phyloP scores from a whole-genome alignment of 1,140 invertebrate species.

The Anastrepha obliqua region DNA sequence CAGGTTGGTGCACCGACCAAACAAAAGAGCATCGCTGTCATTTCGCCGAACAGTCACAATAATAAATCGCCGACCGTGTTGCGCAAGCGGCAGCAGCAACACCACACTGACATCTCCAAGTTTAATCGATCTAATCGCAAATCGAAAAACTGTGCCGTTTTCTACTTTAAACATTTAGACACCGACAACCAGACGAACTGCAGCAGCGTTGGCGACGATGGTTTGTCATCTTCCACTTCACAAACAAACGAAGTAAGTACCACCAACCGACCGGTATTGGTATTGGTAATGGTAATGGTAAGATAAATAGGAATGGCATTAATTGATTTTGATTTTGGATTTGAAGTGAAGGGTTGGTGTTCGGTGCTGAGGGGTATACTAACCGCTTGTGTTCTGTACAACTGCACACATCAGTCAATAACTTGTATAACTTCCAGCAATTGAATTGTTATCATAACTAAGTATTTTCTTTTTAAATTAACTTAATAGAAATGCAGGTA shows the following conservation, averaged over 20 bases:
- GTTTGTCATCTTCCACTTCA: conserved; percentile 57
- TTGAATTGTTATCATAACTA: too few relatives aligned
- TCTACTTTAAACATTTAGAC: conserved; percentile 89
- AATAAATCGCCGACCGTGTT: conserved; percentile 63
- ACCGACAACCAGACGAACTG: conserved; percentile 83
- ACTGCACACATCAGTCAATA: neutral
- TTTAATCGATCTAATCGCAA: conserved; percentile 83
- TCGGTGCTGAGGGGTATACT: conserved; percentile 16
- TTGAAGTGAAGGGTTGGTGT: neutral
- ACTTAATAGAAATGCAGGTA: too few relatives aligned
- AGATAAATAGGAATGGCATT: neutral
- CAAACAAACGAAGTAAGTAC: conserved; percentile 67
- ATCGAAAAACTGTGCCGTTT: conserved; percentile 86
- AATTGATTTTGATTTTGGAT: neutral
- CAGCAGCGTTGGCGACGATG: conserved; percentile 35
- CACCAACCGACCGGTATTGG: neutral
- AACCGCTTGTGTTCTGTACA: neutral
- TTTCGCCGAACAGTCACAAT: conserved; percentile 64
- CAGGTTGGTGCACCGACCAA: conserved; percentile 56
- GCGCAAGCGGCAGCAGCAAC: conserved; percentile 64
- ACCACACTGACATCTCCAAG: conserved; percentile 77
- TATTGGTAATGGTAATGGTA: neutral
- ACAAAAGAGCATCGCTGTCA: conserved; percentile 69
- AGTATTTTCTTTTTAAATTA: too few relatives aligned
- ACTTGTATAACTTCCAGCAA: neutral